A percentile compares a stretch with the other conserved stretches of the same genome.
phyloP scores from a whole-genome alignment of 2,888 invertebrate species.

The Vannuccia rotundouncinata region DNA sequence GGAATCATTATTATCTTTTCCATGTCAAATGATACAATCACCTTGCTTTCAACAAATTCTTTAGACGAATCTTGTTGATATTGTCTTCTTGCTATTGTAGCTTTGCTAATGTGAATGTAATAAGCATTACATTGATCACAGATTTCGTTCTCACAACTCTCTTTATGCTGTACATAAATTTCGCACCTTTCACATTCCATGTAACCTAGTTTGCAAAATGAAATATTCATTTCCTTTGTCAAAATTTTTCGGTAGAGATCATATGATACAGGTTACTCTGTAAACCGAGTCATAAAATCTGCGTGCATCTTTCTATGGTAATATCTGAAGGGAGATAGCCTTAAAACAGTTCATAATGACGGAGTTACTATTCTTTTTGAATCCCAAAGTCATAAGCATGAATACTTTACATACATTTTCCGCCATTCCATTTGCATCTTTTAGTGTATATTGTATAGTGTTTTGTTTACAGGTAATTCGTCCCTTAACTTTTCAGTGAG shows the following conservation, averaged over 20 bases:
- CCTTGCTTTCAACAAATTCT: background rate
- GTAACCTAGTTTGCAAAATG: slow-evolving; percentile 40
- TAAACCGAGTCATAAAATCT: slow-evolving; percentile 31
- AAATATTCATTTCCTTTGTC: slow-evolving; percentile 38
- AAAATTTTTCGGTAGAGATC: slow-evolving; percentile 36
- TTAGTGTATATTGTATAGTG: slow-evolving; percentile 33
- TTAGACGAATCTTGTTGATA: slow-evolving; percentile 15
- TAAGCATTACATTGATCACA: slow-evolving; percentile 36
- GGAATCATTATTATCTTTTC: slow-evolving; percentile 19
- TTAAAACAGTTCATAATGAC: slow-evolving; percentile 2
- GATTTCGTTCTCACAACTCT: background rate
- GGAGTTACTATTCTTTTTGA: slow-evolving; percentile 31
- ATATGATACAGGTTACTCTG: slow-evolving; percentile 31
- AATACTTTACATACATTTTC: slow-evolving; percentile 38
- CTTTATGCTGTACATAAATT: slow-evolving; percentile 19
- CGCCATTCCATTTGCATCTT: slow-evolving; percentile 27
- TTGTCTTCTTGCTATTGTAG: slow-evolving; percentile 25
- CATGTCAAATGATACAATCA: slow-evolving; percentile 16
- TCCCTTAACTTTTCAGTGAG: slow-evolving; percentile 2
- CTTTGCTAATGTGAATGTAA: slow-evolving; percentile 21
- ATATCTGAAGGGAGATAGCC: slow-evolving; percentile 40
- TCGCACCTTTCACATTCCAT: slow-evolving; percentile 40
- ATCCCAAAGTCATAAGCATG: slow-evolving; percentile 39
- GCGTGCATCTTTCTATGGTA: slow-evolving; percentile 35
- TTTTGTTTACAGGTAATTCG: slow-evolving; percentile 7